Percentiles rank a stretch among this genome's conserved stretches.
These are phyloP conservation scores for Brachyopa scutellaris DNA, from an alignment of 2,888 invertebrate genomes.

Conservation along the genomic window DNA sequence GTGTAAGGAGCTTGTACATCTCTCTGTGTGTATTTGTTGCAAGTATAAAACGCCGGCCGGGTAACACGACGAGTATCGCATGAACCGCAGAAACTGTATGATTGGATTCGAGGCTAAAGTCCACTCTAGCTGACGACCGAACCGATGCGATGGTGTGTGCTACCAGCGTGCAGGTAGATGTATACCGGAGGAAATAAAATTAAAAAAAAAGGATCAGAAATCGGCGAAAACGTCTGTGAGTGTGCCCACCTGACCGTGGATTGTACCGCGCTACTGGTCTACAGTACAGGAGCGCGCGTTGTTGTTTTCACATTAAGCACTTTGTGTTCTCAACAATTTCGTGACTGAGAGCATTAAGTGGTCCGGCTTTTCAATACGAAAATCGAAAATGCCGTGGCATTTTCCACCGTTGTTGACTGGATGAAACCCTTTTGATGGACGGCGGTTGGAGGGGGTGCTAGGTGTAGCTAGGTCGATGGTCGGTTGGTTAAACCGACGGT, in stretches of 20 bases:
- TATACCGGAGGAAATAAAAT: conserved; percentile 15
- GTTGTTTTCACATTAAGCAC: conserved; percentile 72
- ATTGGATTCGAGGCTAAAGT: conserved; percentile 42
- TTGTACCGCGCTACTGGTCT: background rate
- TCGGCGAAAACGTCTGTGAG: conserved; percentile 49
- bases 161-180: conserved; percentile 18
- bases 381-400: conserved; percentile 66
- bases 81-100: conserved; percentile 58
- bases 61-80: conserved; percentile 36
- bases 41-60: conserved; percentile 19
- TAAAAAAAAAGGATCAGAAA: conserved; percentile 6
- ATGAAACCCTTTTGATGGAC: conserved; percentile 48
- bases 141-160: conserved; percentile 5
- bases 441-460: too few species aligned
- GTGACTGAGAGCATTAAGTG: conserved; percentile 75
- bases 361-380: conserved; percentile 70
- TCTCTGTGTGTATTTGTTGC: conserved; percentile 63
- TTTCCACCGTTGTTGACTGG: conserved; percentile 67
- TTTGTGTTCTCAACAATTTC: conserved; percentile 72
- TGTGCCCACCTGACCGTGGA: conserved; percentile 60
- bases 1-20: conserved; percentile 57
- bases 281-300: conserved; percentile 8
- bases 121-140: conserved; percentile 11
- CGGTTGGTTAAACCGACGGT: background rate
- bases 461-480: too few species aligned